Percentiles rank a stretch among this genome's conserved stretches.
These are phyloP conservation scores for Steromphala cineraria DNA, from an alignment of 2,888 invertebrate species.

Conservation along the genomic window DNA sequence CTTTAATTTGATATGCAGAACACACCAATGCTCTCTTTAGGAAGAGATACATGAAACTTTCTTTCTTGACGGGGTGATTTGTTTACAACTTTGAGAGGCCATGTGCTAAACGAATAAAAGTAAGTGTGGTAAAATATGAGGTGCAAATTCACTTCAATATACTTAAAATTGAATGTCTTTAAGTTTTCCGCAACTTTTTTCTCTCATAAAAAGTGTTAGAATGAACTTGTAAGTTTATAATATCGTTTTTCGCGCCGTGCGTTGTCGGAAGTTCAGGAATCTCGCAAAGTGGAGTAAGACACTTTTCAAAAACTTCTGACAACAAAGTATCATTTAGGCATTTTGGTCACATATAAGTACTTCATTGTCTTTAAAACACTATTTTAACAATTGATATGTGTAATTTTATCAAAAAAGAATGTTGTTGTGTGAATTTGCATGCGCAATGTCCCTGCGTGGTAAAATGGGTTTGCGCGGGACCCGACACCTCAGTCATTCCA, in stretches of 20 bases:
- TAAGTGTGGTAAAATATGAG: not conserved
- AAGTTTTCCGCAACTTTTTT: not conserved
- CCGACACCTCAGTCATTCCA: constrained; percentile 25
- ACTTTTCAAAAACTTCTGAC: not conserved
- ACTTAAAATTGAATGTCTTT: not conserved
- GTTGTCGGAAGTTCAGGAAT: not conserved
- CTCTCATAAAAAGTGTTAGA: not conserved
- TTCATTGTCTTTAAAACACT: not conserved
- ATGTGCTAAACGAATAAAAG: not conserved
- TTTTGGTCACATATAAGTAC: not conserved
- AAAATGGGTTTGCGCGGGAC: constrained; percentile 27
- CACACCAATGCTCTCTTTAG: not conserved
- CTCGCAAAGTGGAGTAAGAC: not conserved
- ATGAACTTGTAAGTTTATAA: not conserved
- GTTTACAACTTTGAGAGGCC: constrained; percentile 20
- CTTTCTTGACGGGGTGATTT: not conserved
- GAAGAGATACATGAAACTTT: not conserved
- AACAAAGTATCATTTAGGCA: not conserved
- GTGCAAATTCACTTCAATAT: not conserved
- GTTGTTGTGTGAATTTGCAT: constrained; percentile 4
- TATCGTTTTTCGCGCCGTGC: constrained; percentile 14
- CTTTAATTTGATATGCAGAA: constrained; percentile 42
- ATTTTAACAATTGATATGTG: not conserved
- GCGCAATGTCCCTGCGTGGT: constrained; percentile 19
- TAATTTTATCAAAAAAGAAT: not conserved